phyloP scores from a whole-genome alignment of 2,888 invertebrate genomes.

The Orthonevra nobilis region DNA sequence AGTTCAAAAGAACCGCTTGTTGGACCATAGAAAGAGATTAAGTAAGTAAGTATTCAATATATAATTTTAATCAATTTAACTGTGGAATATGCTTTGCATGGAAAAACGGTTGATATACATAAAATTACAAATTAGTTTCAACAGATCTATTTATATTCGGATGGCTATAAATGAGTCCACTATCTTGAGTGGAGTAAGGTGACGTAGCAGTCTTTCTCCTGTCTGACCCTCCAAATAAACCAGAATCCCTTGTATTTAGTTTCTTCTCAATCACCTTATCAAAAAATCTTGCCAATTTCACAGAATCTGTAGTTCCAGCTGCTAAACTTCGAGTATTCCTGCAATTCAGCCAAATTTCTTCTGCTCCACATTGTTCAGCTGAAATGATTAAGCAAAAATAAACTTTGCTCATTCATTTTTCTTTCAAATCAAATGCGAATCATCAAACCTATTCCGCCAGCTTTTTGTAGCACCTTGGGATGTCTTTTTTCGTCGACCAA shows the following conservation, averaged over 20 bases:
- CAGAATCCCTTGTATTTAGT: slow-evolving; percentile 73
- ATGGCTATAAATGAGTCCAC: slow-evolving; percentile 12
- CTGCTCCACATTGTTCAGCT: slow-evolving; percentile 95
- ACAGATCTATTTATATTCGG: slow-evolving; percentile 3
- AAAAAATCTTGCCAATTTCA: slow-evolving; percentile 95
- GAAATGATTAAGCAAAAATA: slow-evolving; percentile 74
- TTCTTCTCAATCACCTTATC: slow-evolving; percentile 86
- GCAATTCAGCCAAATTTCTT: slow-evolving; percentile 93
- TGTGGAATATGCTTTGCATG: too few species aligned
- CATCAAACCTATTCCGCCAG: slow-evolving; percentile 77
- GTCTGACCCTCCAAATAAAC: slow-evolving; percentile 68
- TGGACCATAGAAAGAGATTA: too few species aligned
- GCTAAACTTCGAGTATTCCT: slow-evolving; percentile 89
- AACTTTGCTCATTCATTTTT: not conserved
- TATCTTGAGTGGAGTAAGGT: slow-evolving; percentile 28
- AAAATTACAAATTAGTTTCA: slow-evolving; percentile 26
- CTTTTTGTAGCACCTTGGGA: slow-evolving; percentile 76
- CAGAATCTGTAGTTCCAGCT: slow-evolving; percentile 96
- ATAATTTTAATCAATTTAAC: too few species aligned
- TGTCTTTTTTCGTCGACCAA: slow-evolving; percentile 88
- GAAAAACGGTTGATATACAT: too few species aligned
- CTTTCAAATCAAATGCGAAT: not conserved
- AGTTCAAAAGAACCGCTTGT: too few species aligned
- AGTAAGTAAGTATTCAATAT: too few species aligned
- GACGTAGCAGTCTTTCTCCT: slow-evolving; percentile 54